phyloP scores from a whole-genome alignment of 2,888 invertebrate genomes.

The Drosophila suboccidentalis region DNA sequence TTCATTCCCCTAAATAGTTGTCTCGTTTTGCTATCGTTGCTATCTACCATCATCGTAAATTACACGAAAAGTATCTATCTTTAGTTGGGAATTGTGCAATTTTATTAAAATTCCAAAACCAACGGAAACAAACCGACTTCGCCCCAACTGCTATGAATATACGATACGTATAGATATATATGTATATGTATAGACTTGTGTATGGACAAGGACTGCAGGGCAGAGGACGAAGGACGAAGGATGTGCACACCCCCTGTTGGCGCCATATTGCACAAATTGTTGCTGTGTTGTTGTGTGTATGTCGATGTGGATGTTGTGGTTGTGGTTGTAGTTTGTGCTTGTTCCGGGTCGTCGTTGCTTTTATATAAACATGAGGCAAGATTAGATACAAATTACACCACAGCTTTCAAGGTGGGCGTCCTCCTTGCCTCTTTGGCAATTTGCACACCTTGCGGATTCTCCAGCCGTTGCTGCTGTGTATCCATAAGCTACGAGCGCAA shows the following conservation, averaged over 20 bases:
- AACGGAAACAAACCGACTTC: conserved; percentile 27
- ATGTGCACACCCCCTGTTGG: conserved; percentile 35
- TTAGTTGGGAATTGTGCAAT: conserved; percentile 80
- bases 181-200: background rate
- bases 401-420: conserved; percentile 75
- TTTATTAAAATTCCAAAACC: conserved; percentile 81
- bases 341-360: conserved; percentile 62
- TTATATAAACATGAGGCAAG: conserved; percentile 82
- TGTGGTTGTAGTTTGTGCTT: conserved; percentile 45
- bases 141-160: conserved; percentile 56
- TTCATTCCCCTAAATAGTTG: conserved; percentile 8
- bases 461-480: conserved; percentile 49
- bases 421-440: conserved; percentile 46
- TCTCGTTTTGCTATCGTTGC: conserved; percentile 57
- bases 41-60: conserved; percentile 78
- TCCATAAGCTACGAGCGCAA: conserved; percentile 74
- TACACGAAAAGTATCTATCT: conserved; percentile 81
- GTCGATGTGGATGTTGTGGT: background rate
- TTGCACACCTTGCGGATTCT: conserved; percentile 59
- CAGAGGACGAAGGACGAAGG: conserved; percentile 27
- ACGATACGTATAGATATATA: conserved; percentile 40
- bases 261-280: conserved; percentile 78
- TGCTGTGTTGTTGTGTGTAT: conserved; percentile 36
- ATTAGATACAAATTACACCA: conserved; percentile 81
- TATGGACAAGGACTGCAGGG: conserved; percentile 16